Conservation (phyloP, 1,140 invertebrate species). For the Trichomalopsis sarcophagae region DNA sequence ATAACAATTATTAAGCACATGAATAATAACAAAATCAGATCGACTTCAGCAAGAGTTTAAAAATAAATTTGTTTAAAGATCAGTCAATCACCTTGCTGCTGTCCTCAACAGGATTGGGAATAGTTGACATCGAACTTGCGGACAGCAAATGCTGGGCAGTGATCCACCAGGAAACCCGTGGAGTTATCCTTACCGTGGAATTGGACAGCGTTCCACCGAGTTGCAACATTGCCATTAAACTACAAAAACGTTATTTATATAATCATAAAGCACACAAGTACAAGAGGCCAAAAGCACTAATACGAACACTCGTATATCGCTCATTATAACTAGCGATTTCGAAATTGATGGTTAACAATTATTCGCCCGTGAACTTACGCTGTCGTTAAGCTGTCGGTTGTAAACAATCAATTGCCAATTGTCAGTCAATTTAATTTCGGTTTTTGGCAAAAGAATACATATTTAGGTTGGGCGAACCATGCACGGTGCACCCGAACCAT, state of each 20-base stretch:
- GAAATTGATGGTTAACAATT: background rate
- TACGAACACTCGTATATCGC: background rate
- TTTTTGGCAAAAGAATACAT: slow-evolving; percentile 3
- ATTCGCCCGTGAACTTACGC: background rate
- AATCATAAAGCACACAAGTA: slow-evolving; percentile 28
- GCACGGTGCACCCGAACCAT: slow-evolving; percentile 8
- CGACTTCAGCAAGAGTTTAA: background rate
- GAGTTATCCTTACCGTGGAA: slow-evolving; percentile 45
- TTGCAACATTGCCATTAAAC: slow-evolving; percentile 59
- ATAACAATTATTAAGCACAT: too few relatives aligned
- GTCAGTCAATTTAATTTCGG: slow-evolving; percentile 6
- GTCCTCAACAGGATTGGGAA: background rate
- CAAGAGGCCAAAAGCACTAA: background rate
- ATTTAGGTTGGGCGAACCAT: slow-evolving; percentile 30
- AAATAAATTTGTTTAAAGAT: background rate
- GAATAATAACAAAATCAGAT: background rate
- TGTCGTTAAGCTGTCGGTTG: background rate
- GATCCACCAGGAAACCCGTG: slow-evolving; percentile 52
- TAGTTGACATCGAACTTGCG: slow-evolving; percentile 46
- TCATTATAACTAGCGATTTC: background rate
- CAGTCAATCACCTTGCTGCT: slow-evolving; percentile 50
- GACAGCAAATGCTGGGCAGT: slow-evolving; percentile 52
- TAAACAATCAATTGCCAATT: background rate
- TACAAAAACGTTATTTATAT: slow-evolving; percentile 59
- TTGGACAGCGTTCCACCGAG: slow-evolving; percentile 53